phyloP scores from a whole-genome alignment of 2,113 vertebrate genomes.

The Poicephalus meyeri region DNA sequence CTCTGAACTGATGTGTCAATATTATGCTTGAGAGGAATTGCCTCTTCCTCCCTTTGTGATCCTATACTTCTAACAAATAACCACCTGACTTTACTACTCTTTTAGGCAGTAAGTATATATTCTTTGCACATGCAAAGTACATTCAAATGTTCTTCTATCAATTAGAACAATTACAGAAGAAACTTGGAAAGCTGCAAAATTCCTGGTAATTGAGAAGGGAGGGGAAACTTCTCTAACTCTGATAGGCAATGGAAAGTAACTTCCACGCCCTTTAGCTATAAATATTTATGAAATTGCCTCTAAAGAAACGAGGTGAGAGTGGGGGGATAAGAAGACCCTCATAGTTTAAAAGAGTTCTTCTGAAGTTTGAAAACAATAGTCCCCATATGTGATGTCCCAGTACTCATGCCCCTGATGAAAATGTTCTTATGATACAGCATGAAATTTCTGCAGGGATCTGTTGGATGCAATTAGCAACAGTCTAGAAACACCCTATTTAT shows the following conservation, averaged over 20 bases:
- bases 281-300: slow-evolving; percentile 41
- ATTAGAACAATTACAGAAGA: background rate
- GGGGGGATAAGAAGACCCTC: background rate
- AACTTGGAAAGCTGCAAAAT: background rate
- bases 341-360: background rate
- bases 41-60: background rate
- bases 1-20: background rate
- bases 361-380: background rate
- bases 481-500: slow-evolving; percentile 47
- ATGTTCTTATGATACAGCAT: background rate
- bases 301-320: background rate
- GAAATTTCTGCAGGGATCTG: slow-evolving; percentile 21
- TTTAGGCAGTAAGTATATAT: background rate
- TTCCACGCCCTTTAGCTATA: background rate
- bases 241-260: background rate
- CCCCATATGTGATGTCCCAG: background rate
- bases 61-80: background rate
- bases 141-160: background rate
- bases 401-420: slow-evolving; percentile 9
- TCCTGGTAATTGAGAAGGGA: background rate
- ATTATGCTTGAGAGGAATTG: background rate
- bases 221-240: background rate
- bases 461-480: slow-evolving; percentile 8
- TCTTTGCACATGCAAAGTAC: background rate
- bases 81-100: background rate